These are phyloP conservation scores for Myotis pilosus DNA, from an alignment of 2,797 vertebrate genomes.

Conservation along the genomic window DNA sequence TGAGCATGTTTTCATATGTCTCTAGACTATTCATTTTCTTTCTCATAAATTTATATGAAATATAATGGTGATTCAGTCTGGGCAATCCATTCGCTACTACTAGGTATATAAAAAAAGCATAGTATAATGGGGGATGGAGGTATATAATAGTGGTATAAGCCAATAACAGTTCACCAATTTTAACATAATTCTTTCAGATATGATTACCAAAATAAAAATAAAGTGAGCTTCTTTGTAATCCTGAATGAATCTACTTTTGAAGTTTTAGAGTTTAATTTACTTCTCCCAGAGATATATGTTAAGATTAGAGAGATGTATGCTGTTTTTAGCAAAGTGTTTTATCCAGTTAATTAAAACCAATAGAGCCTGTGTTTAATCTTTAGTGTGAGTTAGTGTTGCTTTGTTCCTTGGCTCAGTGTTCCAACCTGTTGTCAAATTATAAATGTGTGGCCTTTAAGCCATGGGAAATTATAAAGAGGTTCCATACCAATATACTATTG, in stretches of 20 bases:
- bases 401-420: not conserved
- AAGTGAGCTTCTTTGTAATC: not conserved
- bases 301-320: conserved; percentile 9
- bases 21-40: not conserved
- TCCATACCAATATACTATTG: not conserved
- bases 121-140: not conserved
- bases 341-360: conserved; percentile 14
- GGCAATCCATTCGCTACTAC: not conserved
- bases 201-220: conserved; percentile 18
- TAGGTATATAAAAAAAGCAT: not conserved
- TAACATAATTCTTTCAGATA: conserved; percentile 26
- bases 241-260: conserved; percentile 21
- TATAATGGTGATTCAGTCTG: not conserved
- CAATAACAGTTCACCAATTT: not conserved
- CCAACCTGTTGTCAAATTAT: not conserved
- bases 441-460: not conserved
- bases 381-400: not conserved
- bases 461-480: not conserved
- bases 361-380: conserved; percentile 48
- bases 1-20: no score
- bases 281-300: not conserved
- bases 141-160: not conserved
- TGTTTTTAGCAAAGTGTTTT: conserved; percentile 52
- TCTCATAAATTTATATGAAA: not conserved
- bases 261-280: conserved; percentile 37